phyloP scores from a whole-genome alignment of 1,140 invertebrate genomes.

The Drosophila prosaltans region DNA sequence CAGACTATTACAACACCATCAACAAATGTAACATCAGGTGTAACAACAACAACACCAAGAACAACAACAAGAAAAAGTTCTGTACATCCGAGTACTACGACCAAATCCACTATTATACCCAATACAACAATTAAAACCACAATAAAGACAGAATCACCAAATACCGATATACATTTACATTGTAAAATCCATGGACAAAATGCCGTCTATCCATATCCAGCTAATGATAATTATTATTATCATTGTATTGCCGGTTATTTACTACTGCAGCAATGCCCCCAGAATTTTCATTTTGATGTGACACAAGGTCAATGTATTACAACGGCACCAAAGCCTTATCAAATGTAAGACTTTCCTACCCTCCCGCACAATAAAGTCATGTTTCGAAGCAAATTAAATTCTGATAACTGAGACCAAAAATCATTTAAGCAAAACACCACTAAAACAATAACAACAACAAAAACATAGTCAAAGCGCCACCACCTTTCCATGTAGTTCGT shows the following conservation, averaged over 20 bases:
- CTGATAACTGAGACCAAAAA: slow-evolving; percentile 21
- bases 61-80: background rate
- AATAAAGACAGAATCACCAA: slow-evolving; percentile 2
- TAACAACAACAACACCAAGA: background rate
- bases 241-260: slow-evolving; percentile 58
- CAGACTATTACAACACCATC: background rate
- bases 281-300: slow-evolving; percentile 54
- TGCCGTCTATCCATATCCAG: slow-evolving; percentile 63
- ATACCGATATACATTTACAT: slow-evolving; percentile 30
- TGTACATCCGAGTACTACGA: too few relatives aligned
- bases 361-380: slow-evolving; percentile 47
- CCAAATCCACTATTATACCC: too few relatives aligned
- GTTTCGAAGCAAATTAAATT: slow-evolving; percentile 52
- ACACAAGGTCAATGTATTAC: slow-evolving; percentile 46
- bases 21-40: background rate
- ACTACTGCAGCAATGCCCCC: slow-evolving; percentile 64
- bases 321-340: slow-evolving; percentile 39
- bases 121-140: background rate
- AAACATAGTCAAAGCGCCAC: background rate
- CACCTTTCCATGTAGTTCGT: background rate
- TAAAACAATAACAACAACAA: background rate
- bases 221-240: slow-evolving; percentile 68
- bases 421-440: slow-evolving; percentile 5
- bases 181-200: slow-evolving; percentile 44
- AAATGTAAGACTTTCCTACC: slow-evolving; percentile 33